Base-by-base conservation (phyloP, 2,113 vertebrate species). In the Rattus norvegicus region DNA sequence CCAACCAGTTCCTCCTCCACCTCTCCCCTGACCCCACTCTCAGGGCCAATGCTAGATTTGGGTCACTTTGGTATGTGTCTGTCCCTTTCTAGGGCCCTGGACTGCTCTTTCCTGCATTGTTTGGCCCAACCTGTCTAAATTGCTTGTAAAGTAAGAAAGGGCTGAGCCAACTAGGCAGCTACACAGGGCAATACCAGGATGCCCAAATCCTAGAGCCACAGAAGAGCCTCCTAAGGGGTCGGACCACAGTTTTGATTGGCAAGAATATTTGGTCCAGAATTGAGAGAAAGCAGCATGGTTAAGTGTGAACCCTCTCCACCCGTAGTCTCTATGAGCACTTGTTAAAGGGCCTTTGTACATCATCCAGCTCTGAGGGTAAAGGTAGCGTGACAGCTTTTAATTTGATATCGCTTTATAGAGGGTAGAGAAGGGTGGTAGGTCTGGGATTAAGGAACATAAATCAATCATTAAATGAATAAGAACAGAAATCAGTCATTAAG, bases 401-500 rank as follows among this genome's bases (percentile, higher is more conserved):
- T 54, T 54, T 33, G 9, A 75, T 54, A 89, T 28, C 87, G 49
- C 69, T 93, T 96, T 85, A 47, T 19, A 52, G 12, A 8, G 10
- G 0, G 7, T 70, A 86, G 8, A 90, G 73, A n/a, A 93, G 52
- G 39, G 75, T 76, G 33, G 52, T 61, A 39, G 33, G 13, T 77
- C 67, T 88, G 85, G n/a, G 81, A 95, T 88, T 92, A 84, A 95
- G n/a, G 20, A 91, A 83, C n/a, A 95, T 33, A 94, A 88, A 80
- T 92, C 92, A 91, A 67, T 93, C 88, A 89, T 79, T 39, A 81
- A 80, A 87, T 79, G 49, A 96, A 61, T 69, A 79, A 75, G 69
- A 95, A 93, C 3, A 92, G 70, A 89, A 92, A 95, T 89, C 56
- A 90, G 76, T 47, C 49, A 79, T 91, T 36, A 47, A 94, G 43